These are phyloP conservation scores for Euura saliciscinereae DNA, from an alignment of 1,140 invertebrate species.

Conservation along the genomic window DNA sequence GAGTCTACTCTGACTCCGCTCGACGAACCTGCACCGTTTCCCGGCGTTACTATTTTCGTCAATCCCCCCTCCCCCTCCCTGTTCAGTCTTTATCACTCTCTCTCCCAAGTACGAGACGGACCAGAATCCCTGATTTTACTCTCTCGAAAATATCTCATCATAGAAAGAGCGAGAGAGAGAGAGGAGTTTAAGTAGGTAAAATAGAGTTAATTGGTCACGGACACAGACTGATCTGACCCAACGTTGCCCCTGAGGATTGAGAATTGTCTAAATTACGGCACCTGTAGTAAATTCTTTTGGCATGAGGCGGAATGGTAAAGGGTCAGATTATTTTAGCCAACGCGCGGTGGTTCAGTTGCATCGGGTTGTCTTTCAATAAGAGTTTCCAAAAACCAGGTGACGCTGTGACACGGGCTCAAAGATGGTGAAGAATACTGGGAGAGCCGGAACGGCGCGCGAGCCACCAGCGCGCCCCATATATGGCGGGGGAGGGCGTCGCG, in stretches of 20 bases:
- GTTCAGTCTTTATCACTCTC: not conserved
- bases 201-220: not conserved
- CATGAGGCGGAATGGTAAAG: too few species aligned
- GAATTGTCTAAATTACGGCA: not conserved
- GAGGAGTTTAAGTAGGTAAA: not conserved
- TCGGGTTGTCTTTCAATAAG: not conserved
- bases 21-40: too few species aligned
- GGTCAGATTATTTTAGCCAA: too few species aligned
- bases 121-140: too few species aligned
- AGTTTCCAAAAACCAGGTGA: not conserved
- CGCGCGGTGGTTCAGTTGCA: too few species aligned
- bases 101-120: not conserved
- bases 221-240: constrained; percentile 1
- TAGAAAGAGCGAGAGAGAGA: not conserved
- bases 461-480: constrained; percentile 47
- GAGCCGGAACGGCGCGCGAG: constrained; percentile 1
- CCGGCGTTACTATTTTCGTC: not conserved
- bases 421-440: not conserved
- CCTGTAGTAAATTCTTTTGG: too few species aligned
- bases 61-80: not conserved
- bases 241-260: not conserved
- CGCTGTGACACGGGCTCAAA: not conserved
- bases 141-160: not conserved
- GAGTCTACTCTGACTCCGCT: too few species aligned
- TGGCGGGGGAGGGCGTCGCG: constrained; percentile 48